Percentiles rank a stretch among this genome's conserved stretches.
phyloP scores from a whole-genome alignment of 2,888 invertebrate species.

The Nomada hirtipes region DNA sequence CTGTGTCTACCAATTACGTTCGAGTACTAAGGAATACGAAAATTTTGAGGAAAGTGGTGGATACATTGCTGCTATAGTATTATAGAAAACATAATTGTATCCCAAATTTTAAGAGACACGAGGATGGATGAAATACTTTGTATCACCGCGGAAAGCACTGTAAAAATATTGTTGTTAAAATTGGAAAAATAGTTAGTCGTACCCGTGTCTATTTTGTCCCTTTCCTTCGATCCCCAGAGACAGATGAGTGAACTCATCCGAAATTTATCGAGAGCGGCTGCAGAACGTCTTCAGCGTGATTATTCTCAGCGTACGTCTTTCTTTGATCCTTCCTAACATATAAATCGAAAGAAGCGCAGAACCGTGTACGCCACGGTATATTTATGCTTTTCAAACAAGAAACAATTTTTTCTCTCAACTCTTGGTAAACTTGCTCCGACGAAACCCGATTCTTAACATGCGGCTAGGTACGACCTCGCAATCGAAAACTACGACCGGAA shows the following conservation, averaged over 20 bases:
- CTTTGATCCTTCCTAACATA: conserved; percentile 64
- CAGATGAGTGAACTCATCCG: conserved; percentile 1
- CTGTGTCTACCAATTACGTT: too few species aligned
- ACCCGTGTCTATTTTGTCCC: conserved; percentile 23
- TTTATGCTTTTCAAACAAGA: conserved; percentile 32
- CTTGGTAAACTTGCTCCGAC: neutral
- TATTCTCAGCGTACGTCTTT: conserved; percentile 64
- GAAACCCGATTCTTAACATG: neutral
- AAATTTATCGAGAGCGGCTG: conserved; percentile 62
- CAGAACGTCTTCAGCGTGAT: conserved; percentile 54
- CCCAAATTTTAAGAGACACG: too few species aligned
- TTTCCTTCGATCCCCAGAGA: conserved; percentile 33
- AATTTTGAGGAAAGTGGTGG: too few species aligned
- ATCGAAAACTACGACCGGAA: neutral
- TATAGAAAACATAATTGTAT: too few species aligned
- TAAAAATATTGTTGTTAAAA: neutral
- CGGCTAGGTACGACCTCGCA: neutral
- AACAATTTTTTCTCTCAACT: conserved; percentile 4
- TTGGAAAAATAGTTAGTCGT: neutral
- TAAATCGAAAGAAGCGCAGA: conserved; percentile 49
- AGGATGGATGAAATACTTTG: too few species aligned
- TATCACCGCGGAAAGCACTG: too few species aligned
- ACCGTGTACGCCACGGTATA: conserved; percentile 2
- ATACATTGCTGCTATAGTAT: too few species aligned
- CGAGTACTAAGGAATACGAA: too few species aligned